Percentiles rank a stretch among this genome's conserved stretches.
Conservation (phyloP, 2,888 invertebrate genomes). For the Venusia cambrica region DNA sequence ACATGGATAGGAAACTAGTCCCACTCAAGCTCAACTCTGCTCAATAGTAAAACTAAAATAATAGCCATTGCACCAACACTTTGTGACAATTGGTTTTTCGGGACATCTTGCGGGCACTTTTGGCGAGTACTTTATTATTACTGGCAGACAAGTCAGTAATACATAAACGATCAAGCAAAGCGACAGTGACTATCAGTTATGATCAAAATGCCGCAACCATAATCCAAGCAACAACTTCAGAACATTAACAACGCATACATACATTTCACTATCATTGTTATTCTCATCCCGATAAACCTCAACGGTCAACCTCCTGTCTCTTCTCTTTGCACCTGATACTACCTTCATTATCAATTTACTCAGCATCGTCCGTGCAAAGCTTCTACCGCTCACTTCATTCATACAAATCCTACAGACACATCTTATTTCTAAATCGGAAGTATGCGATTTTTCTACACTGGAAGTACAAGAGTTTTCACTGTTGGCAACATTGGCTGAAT, state of each 20-base stretch:
- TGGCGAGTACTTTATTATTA: too few relatives aligned
- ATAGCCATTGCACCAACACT: too few relatives aligned
- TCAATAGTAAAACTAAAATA: too few relatives aligned
- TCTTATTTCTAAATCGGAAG: conserved; percentile 58
- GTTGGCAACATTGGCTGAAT: conserved; percentile 47
- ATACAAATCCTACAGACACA: conserved; percentile 72
- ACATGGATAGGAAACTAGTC: too few relatives aligned
- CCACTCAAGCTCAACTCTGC: too few relatives aligned
- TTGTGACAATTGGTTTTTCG: too few relatives aligned
- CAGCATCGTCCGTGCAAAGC: conserved; percentile 50
- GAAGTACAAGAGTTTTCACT: conserved; percentile 30
- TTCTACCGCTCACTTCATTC: conserved; percentile 36
- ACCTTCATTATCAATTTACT: conserved; percentile 55
- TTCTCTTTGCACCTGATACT: conserved; percentile 43
- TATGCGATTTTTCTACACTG: conserved; percentile 28
- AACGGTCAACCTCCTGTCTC: conserved; percentile 48
- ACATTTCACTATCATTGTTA: conserved; percentile 67
- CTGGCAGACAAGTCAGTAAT: too few relatives aligned
- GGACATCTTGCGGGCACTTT: too few relatives aligned
- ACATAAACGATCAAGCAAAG: too few relatives aligned
- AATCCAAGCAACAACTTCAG: conserved; percentile 69
- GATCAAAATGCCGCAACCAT: conserved; percentile 74
- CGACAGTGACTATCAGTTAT: too few relatives aligned
- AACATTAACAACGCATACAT: conserved; percentile 59
- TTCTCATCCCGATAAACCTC: conserved; percentile 64